Evolutionary conservation across 2,113 vertebrate genomes (phyloP).

Genomic region (Sturnira hondurensis): DNA sequence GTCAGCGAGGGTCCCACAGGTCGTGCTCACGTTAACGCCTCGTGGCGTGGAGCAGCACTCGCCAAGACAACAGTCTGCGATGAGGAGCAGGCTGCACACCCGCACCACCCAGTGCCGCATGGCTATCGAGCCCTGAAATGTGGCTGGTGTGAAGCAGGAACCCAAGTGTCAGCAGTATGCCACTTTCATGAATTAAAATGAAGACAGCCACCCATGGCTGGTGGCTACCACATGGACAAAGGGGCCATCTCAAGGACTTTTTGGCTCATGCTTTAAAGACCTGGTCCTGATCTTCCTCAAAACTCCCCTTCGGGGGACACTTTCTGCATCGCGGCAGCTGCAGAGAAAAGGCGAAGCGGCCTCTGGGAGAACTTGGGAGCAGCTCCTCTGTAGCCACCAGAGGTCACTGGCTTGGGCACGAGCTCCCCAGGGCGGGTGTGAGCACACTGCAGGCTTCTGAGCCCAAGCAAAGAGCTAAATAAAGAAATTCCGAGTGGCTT

Average conservation of each 20-base stretch:
- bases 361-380: neutral
- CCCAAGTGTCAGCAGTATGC: neutral
- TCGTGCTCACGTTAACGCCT: neutral
- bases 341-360: constrained; percentile 42
- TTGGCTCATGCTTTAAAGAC: neutral
- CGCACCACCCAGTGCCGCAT: accelerated
- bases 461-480: constrained; percentile 77
- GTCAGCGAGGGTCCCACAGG: neutral
- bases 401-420: constrained; percentile 59
- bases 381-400: constrained; percentile 38
- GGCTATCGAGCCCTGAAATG: neutral
- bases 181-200: neutral
- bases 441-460: constrained; percentile 69
- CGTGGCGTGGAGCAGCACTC: accelerated
- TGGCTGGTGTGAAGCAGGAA: neutral
- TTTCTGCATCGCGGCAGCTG: neutral
- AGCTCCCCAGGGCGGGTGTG: constrained; percentile 53
- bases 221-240: neutral
- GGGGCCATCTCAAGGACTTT: neutral
- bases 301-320: neutral
- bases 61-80: neutral
- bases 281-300: constrained; percentile 27
- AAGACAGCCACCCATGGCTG: neutral
- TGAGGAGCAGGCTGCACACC: accelerated
- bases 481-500: constrained; percentile 76